These are phyloP conservation scores for Pseudopleuronectes americanus DNA, from an alignment of 2,797 vertebrate genomes.

Conservation along the genomic window DNA sequence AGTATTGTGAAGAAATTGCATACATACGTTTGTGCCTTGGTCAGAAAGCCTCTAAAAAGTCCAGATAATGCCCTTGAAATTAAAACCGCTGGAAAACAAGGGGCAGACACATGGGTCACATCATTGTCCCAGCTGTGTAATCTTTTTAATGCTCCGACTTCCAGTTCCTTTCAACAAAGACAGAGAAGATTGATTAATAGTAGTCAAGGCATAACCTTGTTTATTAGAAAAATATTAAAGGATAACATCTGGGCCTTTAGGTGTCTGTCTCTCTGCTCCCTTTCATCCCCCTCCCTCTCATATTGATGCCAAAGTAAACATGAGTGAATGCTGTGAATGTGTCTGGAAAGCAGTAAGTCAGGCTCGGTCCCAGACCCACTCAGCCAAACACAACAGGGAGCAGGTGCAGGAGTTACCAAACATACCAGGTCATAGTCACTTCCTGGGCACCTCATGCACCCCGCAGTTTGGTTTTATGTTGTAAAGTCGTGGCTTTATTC, in stretches of 20 bases:
- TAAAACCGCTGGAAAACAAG: not conserved
- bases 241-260: conserved; percentile 1
- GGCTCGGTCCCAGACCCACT: conserved; percentile 11
- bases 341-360: conserved; percentile 51
- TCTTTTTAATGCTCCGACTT: too few species aligned
- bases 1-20: not conserved
- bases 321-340: conserved; percentile 63
- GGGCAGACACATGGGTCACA: not conserved
- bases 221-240: not conserved
- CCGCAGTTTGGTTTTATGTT: too few species aligned
- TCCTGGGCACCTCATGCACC: conserved; percentile 16
- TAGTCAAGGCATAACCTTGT: not conserved
- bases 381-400: conserved; percentile 59
- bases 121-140: not conserved
- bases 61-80: not conserved
- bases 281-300: conserved; percentile 10
- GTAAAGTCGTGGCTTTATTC: too few species aligned
- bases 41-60: too few species aligned
- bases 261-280: not conserved
- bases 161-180: too few species aligned
- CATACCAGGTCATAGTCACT: conserved; percentile 41
- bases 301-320: conserved; percentile 53
- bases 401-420: conserved; percentile 62
- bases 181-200: not conserved
- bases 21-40: not conserved